Evolutionary conservation across 2,888 invertebrate genomes (phyloP).

Genomic region (Romanomermis culicivorax): DNA sequence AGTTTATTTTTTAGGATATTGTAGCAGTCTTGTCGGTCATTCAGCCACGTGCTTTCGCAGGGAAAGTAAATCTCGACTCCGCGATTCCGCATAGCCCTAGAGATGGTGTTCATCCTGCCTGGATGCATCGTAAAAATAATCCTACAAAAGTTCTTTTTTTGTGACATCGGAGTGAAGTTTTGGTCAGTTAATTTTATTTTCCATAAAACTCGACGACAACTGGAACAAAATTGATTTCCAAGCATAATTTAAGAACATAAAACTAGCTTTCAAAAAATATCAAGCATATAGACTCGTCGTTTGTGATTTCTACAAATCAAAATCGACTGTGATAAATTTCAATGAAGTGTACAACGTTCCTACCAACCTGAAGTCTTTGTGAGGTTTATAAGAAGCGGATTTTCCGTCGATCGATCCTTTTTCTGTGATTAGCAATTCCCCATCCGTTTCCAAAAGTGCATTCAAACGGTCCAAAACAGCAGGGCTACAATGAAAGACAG

Average conservation of each 20-base stretch:
- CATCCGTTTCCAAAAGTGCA: conserved; percentile 74
- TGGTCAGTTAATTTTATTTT: too few relatives aligned
- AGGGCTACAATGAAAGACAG: conserved; percentile 38
- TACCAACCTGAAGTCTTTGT: conserved; percentile 51
- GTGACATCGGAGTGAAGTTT: neutral
- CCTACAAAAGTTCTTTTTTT: conserved; percentile 32
- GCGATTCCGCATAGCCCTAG: conserved; percentile 90
- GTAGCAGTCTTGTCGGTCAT: neutral
- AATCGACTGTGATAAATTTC: too few relatives aligned
- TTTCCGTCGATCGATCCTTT: conserved; percentile 56
- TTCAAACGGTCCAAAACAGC: conserved; percentile 91
- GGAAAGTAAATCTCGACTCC: conserved; percentile 66
- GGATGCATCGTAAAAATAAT: conserved; percentile 87
- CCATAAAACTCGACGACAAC: too few relatives aligned
- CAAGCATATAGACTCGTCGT: too few relatives aligned
- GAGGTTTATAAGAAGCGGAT: conserved; percentile 53
- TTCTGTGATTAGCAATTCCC: conserved; percentile 68
- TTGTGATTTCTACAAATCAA: too few relatives aligned
- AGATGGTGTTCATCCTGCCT: conserved; percentile 67
- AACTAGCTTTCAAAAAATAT: too few relatives aligned
- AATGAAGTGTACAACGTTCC: too few relatives aligned
- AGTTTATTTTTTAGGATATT: neutral
- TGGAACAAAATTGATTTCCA: too few relatives aligned
- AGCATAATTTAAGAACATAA: too few relatives aligned
- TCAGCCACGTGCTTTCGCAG: conserved; percentile 11